Evolutionary conservation across 2,113 vertebrate species (phyloP).

Genomic region (Hippolais icterina): DNA sequence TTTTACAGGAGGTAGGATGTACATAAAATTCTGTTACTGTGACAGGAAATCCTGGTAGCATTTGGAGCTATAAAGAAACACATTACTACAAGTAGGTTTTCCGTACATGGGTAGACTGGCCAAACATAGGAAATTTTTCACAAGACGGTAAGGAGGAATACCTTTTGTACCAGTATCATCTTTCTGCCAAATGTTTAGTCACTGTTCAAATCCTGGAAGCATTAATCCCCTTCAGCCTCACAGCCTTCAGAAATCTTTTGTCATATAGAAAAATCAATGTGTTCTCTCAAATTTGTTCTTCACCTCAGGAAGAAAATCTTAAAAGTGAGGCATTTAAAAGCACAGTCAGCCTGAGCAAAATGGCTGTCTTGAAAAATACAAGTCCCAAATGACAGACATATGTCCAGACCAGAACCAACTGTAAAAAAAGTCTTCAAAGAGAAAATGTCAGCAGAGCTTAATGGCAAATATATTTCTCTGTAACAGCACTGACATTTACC

Average conservation of each 20-base stretch:
- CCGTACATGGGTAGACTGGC: background rate
- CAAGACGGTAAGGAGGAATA: background rate
- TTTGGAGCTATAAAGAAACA: background rate
- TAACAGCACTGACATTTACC: slow-evolving; percentile 11
- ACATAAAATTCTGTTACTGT: background rate
- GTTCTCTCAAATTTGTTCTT: background rate
- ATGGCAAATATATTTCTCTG: background rate
- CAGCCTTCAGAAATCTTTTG: background rate
- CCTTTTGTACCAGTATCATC: background rate
- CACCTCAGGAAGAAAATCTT: background rate
- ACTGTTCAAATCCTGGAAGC: background rate
- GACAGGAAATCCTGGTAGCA: background rate
- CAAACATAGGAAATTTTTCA: background rate
- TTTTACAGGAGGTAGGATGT: background rate
- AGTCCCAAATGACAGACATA: background rate
- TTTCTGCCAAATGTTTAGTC: background rate
- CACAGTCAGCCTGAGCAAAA: background rate
- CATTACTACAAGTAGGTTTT: background rate
- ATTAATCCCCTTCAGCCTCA: background rate
- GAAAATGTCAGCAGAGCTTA: slow-evolving; percentile 30
- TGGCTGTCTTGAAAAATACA: background rate
- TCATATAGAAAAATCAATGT: background rate
- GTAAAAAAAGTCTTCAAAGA: background rate
- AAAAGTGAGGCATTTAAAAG: background rate
- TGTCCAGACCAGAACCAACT: background rate